A percentile compares a stretch with the other conserved stretches of the same genome.
Evolutionary conservation across 1,140 invertebrate species (phyloP).

Genomic region (Chrysoperla carnea): DNA sequence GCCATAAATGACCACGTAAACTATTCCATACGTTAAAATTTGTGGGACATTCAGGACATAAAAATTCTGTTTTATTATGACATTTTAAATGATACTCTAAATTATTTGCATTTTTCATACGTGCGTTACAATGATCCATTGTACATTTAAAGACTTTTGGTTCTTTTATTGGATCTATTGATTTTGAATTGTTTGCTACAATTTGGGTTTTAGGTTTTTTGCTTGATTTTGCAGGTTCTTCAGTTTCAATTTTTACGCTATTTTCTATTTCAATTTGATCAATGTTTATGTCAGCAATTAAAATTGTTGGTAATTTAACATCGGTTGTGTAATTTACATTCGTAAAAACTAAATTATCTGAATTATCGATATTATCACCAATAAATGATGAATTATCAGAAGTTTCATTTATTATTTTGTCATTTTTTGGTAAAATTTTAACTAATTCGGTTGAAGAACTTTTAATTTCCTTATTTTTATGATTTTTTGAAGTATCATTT

Average conservation of each 20-base stretch:
- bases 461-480: no score
- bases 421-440: no score
- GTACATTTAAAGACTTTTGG: slow-evolving; percentile 11
- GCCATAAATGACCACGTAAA: slow-evolving; percentile 61
- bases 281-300: slow-evolving; percentile 1
- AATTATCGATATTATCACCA: no score
- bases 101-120: slow-evolving; percentile 24
- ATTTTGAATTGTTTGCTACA: slow-evolving; percentile 11
- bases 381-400: no score
- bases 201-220: slow-evolving; percentile 10
- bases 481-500: background rate
- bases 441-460: no score
- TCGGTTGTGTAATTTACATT: background rate
- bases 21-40: slow-evolving; percentile 33
- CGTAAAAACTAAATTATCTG: background rate
- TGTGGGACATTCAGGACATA: slow-evolving; percentile 46
- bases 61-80: slow-evolving; percentile 36
- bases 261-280: background rate
- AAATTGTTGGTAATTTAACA: background rate
- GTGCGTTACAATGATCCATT: slow-evolving; percentile 23
- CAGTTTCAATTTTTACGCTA: background rate
- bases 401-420: no score
- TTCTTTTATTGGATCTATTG: slow-evolving; percentile 10
- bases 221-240: slow-evolving; percentile 7
- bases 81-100: slow-evolving; percentile 37